These are phyloP conservation scores for Limonius californicus DNA, from an alignment of 1,140 invertebrate genomes.

Conservation along the genomic window DNA sequence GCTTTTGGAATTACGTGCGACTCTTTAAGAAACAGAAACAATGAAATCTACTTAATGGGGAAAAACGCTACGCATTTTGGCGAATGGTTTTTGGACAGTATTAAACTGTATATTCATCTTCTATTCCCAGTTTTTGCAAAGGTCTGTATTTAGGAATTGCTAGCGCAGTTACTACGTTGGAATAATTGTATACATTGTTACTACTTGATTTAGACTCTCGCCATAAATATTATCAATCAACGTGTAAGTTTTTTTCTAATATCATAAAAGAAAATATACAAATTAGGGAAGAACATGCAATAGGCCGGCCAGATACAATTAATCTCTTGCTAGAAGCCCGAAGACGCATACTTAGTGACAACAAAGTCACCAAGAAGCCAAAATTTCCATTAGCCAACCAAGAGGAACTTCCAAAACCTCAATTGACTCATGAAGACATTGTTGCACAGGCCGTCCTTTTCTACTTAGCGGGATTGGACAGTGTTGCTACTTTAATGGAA, in stretches of 20 bases:
- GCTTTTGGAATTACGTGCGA: conserved; percentile 55
- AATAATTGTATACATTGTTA: too few relatives aligned
- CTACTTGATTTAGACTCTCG: not conserved
- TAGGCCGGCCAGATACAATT: conserved; percentile 49
- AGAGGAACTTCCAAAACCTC: conserved; percentile 35
- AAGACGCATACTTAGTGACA: conserved; percentile 39
- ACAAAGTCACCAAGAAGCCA: conserved; percentile 39
- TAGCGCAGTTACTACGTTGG: too few relatives aligned
- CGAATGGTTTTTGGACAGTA: not conserved
- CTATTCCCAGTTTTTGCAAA: too few relatives aligned
- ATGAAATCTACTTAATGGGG: conserved; percentile 50
- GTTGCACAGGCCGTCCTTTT: conserved; percentile 58
- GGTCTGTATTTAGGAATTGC: too few relatives aligned
- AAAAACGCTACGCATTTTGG: conserved; percentile 33
- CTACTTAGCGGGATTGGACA: conserved; percentile 62
- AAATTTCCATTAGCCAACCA: conserved; percentile 42
- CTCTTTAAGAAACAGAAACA: conserved; percentile 49
- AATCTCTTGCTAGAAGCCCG: conserved; percentile 48
- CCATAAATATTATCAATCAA: conserved; percentile 31
- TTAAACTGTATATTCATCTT: too few relatives aligned
- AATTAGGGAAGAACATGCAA: conserved; percentile 40
- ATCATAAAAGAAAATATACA: conserved; percentile 43
- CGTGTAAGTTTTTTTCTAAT: conserved; percentile 34
- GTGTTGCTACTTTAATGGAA: conserved; percentile 43
- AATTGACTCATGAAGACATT: conserved; percentile 55